phyloP scores from a whole-genome alignment of 64 coral and sea anemone species.

The Pachyseris speciosa region DNA sequence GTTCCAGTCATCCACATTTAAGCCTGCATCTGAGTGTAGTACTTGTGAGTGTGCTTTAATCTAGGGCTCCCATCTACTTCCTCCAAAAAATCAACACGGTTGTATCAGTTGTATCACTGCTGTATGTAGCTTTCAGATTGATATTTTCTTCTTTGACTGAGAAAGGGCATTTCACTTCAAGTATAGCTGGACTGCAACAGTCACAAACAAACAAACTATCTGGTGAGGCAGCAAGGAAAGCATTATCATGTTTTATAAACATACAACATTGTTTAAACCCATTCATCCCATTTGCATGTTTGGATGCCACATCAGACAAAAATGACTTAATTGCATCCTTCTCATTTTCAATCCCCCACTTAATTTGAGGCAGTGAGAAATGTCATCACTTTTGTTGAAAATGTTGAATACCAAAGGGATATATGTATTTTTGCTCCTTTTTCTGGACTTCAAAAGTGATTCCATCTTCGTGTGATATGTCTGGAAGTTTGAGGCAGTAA shows the following conservation, averaged over 20 bases:
- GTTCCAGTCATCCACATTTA: conserved; percentile 12
- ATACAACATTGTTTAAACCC: neutral
- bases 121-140: conserved; percentile 1
- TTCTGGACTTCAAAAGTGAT: too few species aligned
- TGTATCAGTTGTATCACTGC: too few species aligned
- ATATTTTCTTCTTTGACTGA: conserved; percentile 13
- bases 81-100: conserved; percentile 30
- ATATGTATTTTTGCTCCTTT: too few species aligned
- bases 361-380: too few species aligned
- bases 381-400: too few species aligned
- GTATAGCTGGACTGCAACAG: conserved; percentile 4
- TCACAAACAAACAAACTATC: conserved; percentile 25
- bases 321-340: too few species aligned
- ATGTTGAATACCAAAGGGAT: too few species aligned
- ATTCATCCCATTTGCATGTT: too few species aligned
- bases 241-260: neutral
- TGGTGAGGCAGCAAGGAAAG: conserved; percentile 50
- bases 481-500: too few species aligned
- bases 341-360: too few species aligned
- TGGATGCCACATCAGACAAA: too few species aligned
- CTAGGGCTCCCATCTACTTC: conserved; percentile 18
- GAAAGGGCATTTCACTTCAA: conserved; percentile 54
- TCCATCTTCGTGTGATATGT: too few species aligned
- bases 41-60: conserved; percentile 54
- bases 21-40: conserved; percentile 59